phyloP scores from a whole-genome alignment of 2,113 vertebrate species.

The Aegithalos caudatus region DNA sequence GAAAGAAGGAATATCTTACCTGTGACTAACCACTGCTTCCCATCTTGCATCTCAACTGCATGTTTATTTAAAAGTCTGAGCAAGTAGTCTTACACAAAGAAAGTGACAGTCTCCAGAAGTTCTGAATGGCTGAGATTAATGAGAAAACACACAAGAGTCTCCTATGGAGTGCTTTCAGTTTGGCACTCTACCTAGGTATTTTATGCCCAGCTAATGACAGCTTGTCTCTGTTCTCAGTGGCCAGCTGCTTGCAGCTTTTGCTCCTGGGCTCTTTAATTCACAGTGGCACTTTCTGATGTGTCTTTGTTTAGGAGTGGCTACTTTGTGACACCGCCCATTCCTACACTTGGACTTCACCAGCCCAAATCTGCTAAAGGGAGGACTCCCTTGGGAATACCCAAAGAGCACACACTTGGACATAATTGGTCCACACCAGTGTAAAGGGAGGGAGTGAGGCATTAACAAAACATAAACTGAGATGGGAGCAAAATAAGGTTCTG shows the following conservation, averaged over 20 bases:
- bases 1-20: background rate
- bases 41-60: background rate
- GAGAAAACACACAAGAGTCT: background rate
- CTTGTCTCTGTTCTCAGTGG: background rate
- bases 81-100: background rate
- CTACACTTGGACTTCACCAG: background rate
- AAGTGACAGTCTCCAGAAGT: background rate
- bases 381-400: background rate
- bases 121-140: background rate
- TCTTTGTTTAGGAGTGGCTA: background rate
- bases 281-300: background rate
- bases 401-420: background rate
- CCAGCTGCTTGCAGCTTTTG: background rate
- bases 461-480: background rate
- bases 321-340: fast-evolving
- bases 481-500: background rate
- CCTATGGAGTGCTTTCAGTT: background rate
- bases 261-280: background rate
- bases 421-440: background rate
- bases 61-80: background rate
- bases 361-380: background rate
- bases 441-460: background rate
- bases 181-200: background rate
- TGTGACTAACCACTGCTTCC: background rate
- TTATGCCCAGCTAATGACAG: background rate